Evolutionary conservation across 2,888 invertebrate genomes (phyloP).

Genomic region (Nymphalis c-album): DNA sequence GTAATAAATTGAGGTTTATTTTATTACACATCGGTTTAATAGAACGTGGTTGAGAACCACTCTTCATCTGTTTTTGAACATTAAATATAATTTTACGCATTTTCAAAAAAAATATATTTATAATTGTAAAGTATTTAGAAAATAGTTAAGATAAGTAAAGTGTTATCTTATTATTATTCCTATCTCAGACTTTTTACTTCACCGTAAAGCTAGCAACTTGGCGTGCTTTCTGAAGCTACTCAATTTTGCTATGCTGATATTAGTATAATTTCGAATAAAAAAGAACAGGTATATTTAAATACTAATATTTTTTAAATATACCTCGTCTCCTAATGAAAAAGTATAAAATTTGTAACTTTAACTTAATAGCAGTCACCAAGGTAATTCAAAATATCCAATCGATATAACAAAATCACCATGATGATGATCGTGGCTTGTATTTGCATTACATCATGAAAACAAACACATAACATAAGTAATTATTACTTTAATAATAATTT

Average conservation of each 20-base stretch:
- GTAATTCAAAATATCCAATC: too few relatives aligned
- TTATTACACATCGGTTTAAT: conserved; percentile 16
- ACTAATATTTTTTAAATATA: not conserved
- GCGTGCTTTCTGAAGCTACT: not conserved
- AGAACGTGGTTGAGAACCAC: conserved; percentile 4
- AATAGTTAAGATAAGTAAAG: not conserved
- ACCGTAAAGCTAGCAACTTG: conserved; percentile 4
- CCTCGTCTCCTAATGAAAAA: too few relatives aligned
- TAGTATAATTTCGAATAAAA: not conserved
- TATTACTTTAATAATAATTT: too few relatives aligned
- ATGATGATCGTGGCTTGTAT: too few relatives aligned
- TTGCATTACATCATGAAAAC: too few relatives aligned
- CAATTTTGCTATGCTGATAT: not conserved
- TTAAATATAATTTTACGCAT: not conserved
- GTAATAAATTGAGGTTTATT: conserved; percentile 1
- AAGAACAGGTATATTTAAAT: not conserved
- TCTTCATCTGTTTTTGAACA: conserved; percentile 8
- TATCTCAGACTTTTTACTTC: not conserved
- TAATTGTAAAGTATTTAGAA: too few relatives aligned
- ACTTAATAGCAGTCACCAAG: too few relatives aligned
- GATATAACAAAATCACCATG: too few relatives aligned
- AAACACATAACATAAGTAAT: too few relatives aligned
- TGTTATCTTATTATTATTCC: not conserved
- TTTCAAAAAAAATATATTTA: not conserved
- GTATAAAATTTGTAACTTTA: too few relatives aligned